Base-by-base conservation (phyloP, 2,113 vertebrate species). In the Rafetus swinhoei region DNA sequence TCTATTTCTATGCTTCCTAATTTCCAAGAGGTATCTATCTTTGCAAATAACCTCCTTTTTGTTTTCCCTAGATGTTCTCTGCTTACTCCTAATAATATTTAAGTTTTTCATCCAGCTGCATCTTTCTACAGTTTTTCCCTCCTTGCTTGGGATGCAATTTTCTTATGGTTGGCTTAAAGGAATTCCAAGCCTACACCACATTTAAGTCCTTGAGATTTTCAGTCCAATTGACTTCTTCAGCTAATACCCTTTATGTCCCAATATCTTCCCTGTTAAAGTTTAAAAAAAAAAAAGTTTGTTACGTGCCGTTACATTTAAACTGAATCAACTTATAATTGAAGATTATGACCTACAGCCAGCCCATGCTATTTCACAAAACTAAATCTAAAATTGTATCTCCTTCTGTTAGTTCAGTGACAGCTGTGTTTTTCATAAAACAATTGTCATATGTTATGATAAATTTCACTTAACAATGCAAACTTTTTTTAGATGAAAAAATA, bases 401-500 rank as follows among this genome's bases (percentile, higher is more conserved):
- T 35, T 16, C 32, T 69, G 16, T 69, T 69, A 14, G 4, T 16
- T 69, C 32, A 69, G 65, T 69, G 32, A 69, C 65, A 35, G 15
- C 32, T 35, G 16, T 65, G 27, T 21, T 35, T 69, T 83, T 94
- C 88, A 54, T 54, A 86, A 21, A 18, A 22, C 45, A 81, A 3
- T 6, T 4, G 11, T 35, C 1, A 19, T 8, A 35, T 9, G 9
- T 89, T 93, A 82, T n/a, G n/a, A 0, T 74, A 72, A 18, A 93
- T 88, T 56, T 25, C 55, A 91, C 27, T 14, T 84, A 93, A 89
- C 12, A 89, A 21, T 56, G 12, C 16, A 24, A 81, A 52, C 18
- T 79, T 15, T 84, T 76, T 95, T 85, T 97, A 99, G 99, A 98
- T 92, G 98, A 98, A 85, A 98, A 97, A 27, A 72, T 95, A n/a